Percentiles rank a stretch among this genome's conserved stretches.
phyloP scores from a whole-genome alignment of 2,888 invertebrate species.

The Pherbina coryleti region DNA sequence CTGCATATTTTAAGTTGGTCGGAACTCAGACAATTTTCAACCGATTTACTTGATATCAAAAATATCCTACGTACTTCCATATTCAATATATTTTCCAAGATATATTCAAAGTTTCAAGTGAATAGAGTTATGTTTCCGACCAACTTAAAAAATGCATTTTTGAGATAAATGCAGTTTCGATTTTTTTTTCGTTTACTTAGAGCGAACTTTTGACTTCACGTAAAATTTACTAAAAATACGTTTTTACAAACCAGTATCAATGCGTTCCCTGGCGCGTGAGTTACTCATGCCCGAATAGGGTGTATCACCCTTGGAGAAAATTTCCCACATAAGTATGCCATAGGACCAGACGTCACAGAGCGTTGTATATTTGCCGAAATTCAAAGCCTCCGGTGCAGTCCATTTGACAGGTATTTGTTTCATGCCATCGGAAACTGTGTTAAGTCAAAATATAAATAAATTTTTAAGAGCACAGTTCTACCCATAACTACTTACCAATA shows the following conservation, averaged over 20 bases:
- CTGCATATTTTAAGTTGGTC: too few species aligned
- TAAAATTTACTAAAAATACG: not conserved
- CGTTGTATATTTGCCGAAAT: slow-evolving; percentile 96
- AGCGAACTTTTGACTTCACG: not conserved
- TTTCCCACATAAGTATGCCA: slow-evolving; percentile 96
- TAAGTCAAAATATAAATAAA: slow-evolving; percentile 6
- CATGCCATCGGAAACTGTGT: slow-evolving; percentile 91
- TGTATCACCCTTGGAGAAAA: slow-evolving; percentile 92
- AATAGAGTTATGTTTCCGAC: too few species aligned
- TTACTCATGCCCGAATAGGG: slow-evolving; percentile 96
- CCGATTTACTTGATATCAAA: too few species aligned
- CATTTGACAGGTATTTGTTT: slow-evolving; percentile 99
- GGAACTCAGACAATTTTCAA: too few species aligned
- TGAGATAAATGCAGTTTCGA: too few species aligned
- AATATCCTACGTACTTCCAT: too few species aligned
- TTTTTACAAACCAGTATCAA: slow-evolving; percentile 81
- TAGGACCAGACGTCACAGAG: slow-evolving; percentile 98
- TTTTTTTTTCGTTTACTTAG: not conserved
- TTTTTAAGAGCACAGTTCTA: not conserved
- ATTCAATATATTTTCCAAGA: too few species aligned
- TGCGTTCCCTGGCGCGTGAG: slow-evolving; percentile 92
- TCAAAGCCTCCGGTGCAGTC: slow-evolving; percentile 97
- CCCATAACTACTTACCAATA: slow-evolving; percentile 70
- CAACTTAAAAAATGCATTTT: too few species aligned
- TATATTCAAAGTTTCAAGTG: too few species aligned